Base-by-base conservation (phyloP, 2,797 vertebrate genomes). In the Hipposideros larvatus region DNA sequence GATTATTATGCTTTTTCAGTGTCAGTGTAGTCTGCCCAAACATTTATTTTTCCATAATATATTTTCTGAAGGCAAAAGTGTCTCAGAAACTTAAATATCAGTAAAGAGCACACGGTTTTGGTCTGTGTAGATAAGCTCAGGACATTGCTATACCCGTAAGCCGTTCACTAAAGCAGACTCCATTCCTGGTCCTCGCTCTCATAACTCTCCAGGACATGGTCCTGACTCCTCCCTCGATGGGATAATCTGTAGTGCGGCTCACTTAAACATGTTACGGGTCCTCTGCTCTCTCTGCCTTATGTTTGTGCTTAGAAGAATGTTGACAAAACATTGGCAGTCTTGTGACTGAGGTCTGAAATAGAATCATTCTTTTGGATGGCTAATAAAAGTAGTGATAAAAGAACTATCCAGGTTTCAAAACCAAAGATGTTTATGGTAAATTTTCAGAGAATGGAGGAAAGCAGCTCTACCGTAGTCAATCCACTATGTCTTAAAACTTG, bases 1-100 rank as follows among this genome's bases (percentile, higher is more conserved):
- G 41, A 41, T 63, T 84, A 24, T 59, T 87, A 22, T 31, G 26
- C 16, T 41, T 65, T 87, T 87, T 88, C 55, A 19, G 6, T 68
- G 55, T 68, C 37, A 18, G 3, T 82, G 70, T 82, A 43, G 55
- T 91, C 57, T 86, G 43, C 61, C 90, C 24, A 24, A 46, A 31
- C 77, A 7, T 0, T 11, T 43, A 7, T 68, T 96, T 90, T 79
- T 34, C 55, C 21, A 28, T 87, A 75, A 28, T 83, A 9, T 55
- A 28, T 71, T 91, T 95, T 73, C 87, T 59, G 57, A 91, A 95
- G 70, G 89, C 61, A 93, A 24, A 91, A 21, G 28, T 87, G 61
- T 43, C 73, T 90, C 26, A 21, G 75, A 31, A 90, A 34, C 70
- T 31, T 70, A 90, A 84, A 46, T 48, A 16, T 70, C 43, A 78